Conservation (phyloP, 30 jellyfish, hydroid and myxozoan genomes). For the Mastigias papua region DNA sequence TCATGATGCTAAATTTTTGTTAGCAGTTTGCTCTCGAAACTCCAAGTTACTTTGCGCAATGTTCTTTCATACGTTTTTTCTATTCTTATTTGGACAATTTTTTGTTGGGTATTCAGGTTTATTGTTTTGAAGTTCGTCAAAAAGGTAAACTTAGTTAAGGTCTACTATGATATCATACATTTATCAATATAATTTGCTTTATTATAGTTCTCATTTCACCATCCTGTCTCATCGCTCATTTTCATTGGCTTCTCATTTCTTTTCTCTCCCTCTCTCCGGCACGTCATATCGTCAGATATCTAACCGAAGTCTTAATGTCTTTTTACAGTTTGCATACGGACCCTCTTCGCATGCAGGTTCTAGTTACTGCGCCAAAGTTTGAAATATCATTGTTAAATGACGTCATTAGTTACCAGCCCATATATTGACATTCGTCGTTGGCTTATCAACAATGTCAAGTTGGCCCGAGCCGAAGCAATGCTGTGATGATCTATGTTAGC, state of each 20-base stretch:
- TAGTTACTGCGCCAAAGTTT: conserved; percentile 12
- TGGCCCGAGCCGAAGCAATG: conserved; percentile 44
- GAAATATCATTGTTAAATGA: not conserved
- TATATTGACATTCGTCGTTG: conserved; percentile 3
- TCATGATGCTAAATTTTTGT: no score
- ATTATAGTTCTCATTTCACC: no score
- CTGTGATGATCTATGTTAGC: conserved; percentile 59
- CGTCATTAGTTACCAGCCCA: conserved; percentile 79
- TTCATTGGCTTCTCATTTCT: not conserved
- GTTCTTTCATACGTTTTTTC: no score
- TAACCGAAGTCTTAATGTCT: not conserved
- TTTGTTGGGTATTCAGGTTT: no score
- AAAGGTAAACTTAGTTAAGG: no score
- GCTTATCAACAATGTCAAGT: conserved; percentile 54
- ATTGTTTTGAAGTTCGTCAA: no score
- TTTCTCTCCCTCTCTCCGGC: not conserved
- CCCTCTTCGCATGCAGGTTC: not conserved
- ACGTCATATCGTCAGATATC: not conserved
- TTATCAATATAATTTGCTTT: no score
- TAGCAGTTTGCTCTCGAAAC: no score
- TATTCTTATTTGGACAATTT: no score
- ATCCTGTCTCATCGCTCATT: not conserved
- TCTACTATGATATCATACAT: no score
- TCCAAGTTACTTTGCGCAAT: no score
- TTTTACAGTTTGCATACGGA: not conserved